Conservation (phyloP, 2,888 invertebrate genomes). For the Drosophila meridiana region DNA sequence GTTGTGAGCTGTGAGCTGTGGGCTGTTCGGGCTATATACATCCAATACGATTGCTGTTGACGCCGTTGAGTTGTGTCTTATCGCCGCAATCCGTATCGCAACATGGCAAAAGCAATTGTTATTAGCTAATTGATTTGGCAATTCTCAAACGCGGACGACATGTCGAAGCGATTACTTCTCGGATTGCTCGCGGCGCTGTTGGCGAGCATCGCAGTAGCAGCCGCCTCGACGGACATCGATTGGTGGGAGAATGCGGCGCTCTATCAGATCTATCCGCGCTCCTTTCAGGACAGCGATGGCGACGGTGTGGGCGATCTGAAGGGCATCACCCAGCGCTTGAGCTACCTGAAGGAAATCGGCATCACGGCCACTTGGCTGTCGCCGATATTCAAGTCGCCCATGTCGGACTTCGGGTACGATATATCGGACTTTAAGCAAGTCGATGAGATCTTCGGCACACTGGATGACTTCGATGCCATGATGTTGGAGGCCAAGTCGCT, state of each 20-base stretch:
- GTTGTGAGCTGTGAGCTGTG: constrained; percentile 1
- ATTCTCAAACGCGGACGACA: constrained; percentile 63
- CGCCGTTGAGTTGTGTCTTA: constrained; percentile 39
- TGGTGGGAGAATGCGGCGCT: constrained; percentile 94
- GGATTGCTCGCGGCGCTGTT: constrained; percentile 38
- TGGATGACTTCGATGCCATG: constrained; percentile 89
- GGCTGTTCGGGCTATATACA: not conserved
- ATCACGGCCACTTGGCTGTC: constrained; percentile 90
- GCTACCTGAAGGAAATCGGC: constrained; percentile 89
- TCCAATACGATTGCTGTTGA: not conserved
- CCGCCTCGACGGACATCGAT: constrained; percentile 83
- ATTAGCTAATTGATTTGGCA: constrained; percentile 62
- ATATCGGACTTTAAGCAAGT: constrained; percentile 89
- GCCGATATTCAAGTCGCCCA: constrained; percentile 91
- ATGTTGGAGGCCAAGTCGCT: constrained; percentile 86
- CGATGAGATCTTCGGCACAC: constrained; percentile 88
- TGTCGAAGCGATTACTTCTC: constrained; percentile 65
- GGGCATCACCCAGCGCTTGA: constrained; percentile 87
- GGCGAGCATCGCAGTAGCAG: not conserved
- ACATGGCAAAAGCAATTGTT: constrained; percentile 52
- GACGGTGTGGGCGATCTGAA: constrained; percentile 94
- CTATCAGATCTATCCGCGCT: constrained; percentile 94
- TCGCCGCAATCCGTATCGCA: constrained; percentile 43
- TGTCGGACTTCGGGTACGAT: constrained; percentile 92
- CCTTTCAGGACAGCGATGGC: constrained; percentile 92